A percentile compares a stretch with the other conserved stretches of the same genome.
Evolutionary conservation across 2,797 vertebrate genomes (phyloP).

Genomic region (Pyrocephalus nanus): DNA sequence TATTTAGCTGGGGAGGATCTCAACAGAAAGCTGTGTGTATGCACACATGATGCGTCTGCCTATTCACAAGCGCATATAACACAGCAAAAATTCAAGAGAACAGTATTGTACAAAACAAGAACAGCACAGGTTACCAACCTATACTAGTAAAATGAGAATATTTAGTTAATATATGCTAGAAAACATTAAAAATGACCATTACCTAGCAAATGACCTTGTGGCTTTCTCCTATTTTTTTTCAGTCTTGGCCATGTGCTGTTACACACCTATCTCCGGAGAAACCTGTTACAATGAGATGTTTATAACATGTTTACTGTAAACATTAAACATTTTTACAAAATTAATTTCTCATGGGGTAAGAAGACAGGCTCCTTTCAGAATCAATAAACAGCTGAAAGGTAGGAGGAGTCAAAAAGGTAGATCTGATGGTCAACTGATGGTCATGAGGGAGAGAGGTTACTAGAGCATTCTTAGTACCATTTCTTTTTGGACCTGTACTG

Average conservation of each 20-base stretch:
- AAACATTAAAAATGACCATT: background rate
- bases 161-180: background rate
- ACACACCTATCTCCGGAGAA: background rate
- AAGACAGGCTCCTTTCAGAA: background rate
- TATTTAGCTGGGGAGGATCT: background rate
- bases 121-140: background rate
- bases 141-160: background rate
- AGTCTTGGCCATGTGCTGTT: background rate
- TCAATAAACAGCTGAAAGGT: background rate
- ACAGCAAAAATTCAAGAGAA: background rate
- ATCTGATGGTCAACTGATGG: background rate
- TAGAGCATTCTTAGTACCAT: fast-evolving
- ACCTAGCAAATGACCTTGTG: background rate
- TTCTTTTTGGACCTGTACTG: background rate
- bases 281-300: background rate
- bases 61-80: background rate
- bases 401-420: background rate
- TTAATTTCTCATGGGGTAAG: background rate
- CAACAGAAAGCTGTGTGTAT: background rate
- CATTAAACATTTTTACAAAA: background rate
- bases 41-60: background rate
- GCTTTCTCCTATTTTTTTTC: background rate
- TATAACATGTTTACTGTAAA: background rate
- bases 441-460: background rate
- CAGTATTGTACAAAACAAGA: background rate